Conservation (phyloP, 2,888 invertebrate species). For the Ochlodes sylvanus region DNA sequence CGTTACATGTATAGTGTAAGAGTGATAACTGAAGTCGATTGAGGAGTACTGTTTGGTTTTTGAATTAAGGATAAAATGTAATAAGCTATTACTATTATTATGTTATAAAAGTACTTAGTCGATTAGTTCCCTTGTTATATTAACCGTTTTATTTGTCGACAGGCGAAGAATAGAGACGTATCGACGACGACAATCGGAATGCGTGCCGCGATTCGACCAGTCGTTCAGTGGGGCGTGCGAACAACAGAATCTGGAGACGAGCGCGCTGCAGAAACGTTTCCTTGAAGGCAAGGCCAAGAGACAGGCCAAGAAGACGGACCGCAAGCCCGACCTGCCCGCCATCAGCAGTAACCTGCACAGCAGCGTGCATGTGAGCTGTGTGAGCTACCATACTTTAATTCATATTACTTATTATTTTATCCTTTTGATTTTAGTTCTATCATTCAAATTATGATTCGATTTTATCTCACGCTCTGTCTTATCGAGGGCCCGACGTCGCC, state of each 20-base stretch:
- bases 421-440: constrained; percentile 2
- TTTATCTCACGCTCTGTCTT: not conserved
- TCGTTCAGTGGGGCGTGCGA: constrained; percentile 94
- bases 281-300: constrained; percentile 96
- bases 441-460: not conserved
- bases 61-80: not conserved
- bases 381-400: constrained; percentile 49
- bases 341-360: constrained; percentile 86
- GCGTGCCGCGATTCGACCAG: constrained; percentile 94
- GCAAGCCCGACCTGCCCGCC: constrained; percentile 77
- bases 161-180: constrained; percentile 95
- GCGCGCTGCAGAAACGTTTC: constrained; percentile 94
- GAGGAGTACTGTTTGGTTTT: not conserved
- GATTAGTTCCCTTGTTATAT: not conserved
- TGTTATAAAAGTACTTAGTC: not conserved
- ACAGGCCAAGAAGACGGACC: constrained; percentile 92
- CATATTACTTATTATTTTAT: constrained; percentile 41
- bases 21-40: not conserved
- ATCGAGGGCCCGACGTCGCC: not conserved
- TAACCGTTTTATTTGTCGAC: constrained; percentile 53
- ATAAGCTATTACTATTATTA: not conserved
- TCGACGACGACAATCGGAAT: constrained; percentile 93
- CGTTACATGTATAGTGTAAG: not conserved
- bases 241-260: constrained; percentile 95
- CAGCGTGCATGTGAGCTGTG: constrained; percentile 88